Base-by-base conservation (phyloP, 2,888 invertebrate species). In the Caenorhabditis angaria region DNA sequence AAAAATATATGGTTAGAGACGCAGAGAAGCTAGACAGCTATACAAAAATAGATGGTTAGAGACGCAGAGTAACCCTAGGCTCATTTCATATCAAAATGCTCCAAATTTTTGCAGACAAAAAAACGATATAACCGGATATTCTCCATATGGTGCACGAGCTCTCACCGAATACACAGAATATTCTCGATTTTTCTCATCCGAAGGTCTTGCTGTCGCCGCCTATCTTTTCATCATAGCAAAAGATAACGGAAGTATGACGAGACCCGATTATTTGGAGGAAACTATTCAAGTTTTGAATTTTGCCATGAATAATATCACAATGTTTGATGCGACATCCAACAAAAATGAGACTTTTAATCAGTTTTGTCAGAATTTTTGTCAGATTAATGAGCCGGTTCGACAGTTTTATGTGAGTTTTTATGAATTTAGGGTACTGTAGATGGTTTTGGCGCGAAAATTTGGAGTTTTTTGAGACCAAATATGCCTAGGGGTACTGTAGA, bases 181-280 rank as follows among this genome's bases (percentile, higher is more conserved):
- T 57, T 65, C 72, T 27, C 32, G 47, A 18, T 77, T 70, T 56
- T 77, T 77, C 58, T 74, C 74, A 18, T 63, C 66, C 25, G 61
- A 65, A 18, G 77, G 77, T 41, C 67, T 77, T 0, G 80, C 81
- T 1, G 66, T 82, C 4, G 71, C 84, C 14, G 77, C 83, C 14
- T 86, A 86, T 69, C 55, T 86, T 18, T 86, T 80, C 55, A 77
- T 80, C 24, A 63, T 85, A 18, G 86, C 86, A 20, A 81, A 83
- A 56, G 86, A 86, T 60, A 84, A 83, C 35, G 86, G 86, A 5
- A 83, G 78, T 65, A 83, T 86, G 85, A 61, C 83, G 0, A 61
- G 86, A 14, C 78, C 78, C 18, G 80, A 79, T 18, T 76, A 86
- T 58, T 55, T 86, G 51, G 78, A 85, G 51, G 86, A 86, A 63